Conservation (phyloP, 1,140 invertebrate species). For the Diachasma alloeum region DNA sequence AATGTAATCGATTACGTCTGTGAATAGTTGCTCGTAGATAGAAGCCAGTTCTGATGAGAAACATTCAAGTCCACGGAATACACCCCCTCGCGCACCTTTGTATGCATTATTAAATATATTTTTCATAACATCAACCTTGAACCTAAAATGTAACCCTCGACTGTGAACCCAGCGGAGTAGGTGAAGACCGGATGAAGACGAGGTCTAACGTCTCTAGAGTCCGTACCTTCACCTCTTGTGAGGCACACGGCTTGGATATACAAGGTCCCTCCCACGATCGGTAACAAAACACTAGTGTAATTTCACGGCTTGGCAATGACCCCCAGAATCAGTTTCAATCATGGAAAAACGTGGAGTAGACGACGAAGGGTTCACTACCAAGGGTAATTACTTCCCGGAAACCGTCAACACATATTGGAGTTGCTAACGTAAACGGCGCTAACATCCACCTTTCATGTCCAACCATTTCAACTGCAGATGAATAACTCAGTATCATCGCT, state of each 20-base stretch:
- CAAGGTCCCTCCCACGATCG: constrained; percentile 26
- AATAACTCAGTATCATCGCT: neutral
- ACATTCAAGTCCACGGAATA: neutral
- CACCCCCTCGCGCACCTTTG: neutral
- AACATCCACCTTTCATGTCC: neutral
- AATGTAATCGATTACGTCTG: no score
- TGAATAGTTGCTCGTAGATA: no score
- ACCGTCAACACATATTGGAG: constrained; percentile 18
- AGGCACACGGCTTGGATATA: neutral
- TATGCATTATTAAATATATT: neutral
- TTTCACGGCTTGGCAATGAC: neutral
- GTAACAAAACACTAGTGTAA: neutral
- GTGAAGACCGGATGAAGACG: neutral
- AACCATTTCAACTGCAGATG: neutral
- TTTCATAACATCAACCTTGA: neutral
- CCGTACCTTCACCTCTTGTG: neutral
- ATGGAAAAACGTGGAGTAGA: constrained; percentile 4
- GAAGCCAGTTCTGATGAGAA: no score
- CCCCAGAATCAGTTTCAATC: neutral
- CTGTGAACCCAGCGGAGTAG: neutral
- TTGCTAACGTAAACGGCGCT: neutral
- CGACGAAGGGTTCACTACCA: neutral
- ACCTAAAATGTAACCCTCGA: neutral
- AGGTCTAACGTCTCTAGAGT: neutral
- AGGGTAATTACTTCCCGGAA: constrained; percentile 48